Percentiles rank a stretch among this genome's conserved stretches.
Evolutionary conservation across 37 sponge, comb jelly and placozoan species (phyloP).

Genomic region (Cliona cf. orientalis): DNA sequence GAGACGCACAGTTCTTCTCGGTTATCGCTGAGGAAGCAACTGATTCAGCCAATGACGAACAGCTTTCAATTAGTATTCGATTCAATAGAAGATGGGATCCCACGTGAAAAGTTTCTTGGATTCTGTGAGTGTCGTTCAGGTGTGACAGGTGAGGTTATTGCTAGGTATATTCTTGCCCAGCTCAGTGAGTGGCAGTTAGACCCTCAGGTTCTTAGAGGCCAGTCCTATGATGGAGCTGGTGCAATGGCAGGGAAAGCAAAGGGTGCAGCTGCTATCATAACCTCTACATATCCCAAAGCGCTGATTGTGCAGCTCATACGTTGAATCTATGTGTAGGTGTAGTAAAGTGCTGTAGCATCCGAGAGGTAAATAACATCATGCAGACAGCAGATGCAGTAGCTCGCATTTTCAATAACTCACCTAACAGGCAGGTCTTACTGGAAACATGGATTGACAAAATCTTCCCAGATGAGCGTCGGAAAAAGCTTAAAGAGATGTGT

Average conservation of each 20-base stretch:
- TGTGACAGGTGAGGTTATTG: no score
- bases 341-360: not conserved
- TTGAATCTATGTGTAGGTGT: slow-evolving; percentile 8
- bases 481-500: slow-evolving; percentile 37
- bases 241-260: slow-evolving; percentile 12
- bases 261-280: not conserved
- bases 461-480: not conserved
- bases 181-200: no score
- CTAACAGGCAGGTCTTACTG: slow-evolving; percentile 28
- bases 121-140: no score
- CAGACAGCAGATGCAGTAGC: not conserved
- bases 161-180: no score
- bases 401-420: not conserved
- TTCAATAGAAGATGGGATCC: no score
- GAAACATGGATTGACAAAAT: slow-evolving; percentile 29
- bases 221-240: no score
- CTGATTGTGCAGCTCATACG: not conserved
- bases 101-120: no score
- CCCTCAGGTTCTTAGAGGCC: no score
- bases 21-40: no score
- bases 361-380: slow-evolving; percentile 1
- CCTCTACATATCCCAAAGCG: not conserved
- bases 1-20: no score
- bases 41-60: no score
- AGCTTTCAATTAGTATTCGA: no score